These are phyloP conservation scores for Linnaemya vulpina DNA, from an alignment of 2,888 invertebrate species.

Conservation along the genomic window DNA sequence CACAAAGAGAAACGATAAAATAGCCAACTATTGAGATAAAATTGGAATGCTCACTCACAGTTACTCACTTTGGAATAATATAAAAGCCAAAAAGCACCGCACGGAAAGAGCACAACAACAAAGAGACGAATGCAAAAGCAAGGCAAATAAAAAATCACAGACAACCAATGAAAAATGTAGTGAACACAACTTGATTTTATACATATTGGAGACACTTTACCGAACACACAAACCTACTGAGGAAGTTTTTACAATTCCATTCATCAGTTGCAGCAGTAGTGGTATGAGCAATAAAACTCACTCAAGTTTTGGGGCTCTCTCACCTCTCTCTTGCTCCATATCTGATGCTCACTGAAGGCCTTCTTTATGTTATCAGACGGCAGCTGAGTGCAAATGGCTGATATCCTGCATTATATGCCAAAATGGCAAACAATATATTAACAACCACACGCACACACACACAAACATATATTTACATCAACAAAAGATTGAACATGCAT, in stretches of 20 bases:
- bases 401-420: slow-evolving; percentile 44
- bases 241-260: neutral
- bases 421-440: slow-evolving; percentile 51
- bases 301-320: slow-evolving; percentile 23
- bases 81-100: slow-evolving; percentile 13
- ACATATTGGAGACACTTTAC: slow-evolving; percentile 54
- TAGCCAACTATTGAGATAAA: slow-evolving; percentile 44
- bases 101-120: slow-evolving; percentile 18
- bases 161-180: slow-evolving; percentile 84
- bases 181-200: slow-evolving; percentile 83
- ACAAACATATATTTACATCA: neutral
- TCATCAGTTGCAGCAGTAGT: slow-evolving; percentile 19
- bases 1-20: slow-evolving; percentile 35
- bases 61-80: slow-evolving; percentile 15
- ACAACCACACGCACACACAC: neutral
- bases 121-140: slow-evolving; percentile 25
- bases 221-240: slow-evolving; percentile 18
- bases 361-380: neutral
- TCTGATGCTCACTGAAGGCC: neutral
- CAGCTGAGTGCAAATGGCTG: slow-evolving; percentile 47
- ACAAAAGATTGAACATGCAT: neutral
- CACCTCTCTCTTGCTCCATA: neutral
- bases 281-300: slow-evolving; percentile 38
- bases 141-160: slow-evolving; percentile 80
- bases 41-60: slow-evolving; percentile 37